Evolutionary conservation across 2,797 vertebrate species (phyloP), one percentile per base, ranked within the genome.

Genomic region (Alca torda): DNA sequence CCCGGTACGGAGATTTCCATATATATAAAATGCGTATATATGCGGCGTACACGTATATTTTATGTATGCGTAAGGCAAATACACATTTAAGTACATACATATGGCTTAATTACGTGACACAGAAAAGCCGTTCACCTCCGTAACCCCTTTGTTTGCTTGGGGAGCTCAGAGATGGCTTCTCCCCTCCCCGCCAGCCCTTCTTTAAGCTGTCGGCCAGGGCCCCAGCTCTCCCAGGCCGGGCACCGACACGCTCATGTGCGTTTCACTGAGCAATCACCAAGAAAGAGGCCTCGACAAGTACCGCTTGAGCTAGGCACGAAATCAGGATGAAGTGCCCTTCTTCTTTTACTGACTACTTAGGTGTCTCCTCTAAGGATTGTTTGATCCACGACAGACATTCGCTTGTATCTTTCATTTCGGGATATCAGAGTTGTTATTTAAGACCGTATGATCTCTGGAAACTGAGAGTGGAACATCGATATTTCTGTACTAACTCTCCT

Each of bases 241-340:
- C 60, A n/a, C 28, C 25, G 19, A 3, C 30, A 69, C 67, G 59
- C 4, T 50, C 35, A 4, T 4, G 26, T 18, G 37, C 67, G 11
- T 88, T 78, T 70, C 51, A 11, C 33, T 37, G 28, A 4, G 8
- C 56, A 82, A 64, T 80, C 84, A 61, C 30, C 33, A 25, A 14
- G 30, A 21, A 54, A 92, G 78, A 59, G 56, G 37, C 56, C 56
- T 80, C 60, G 46, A 56, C 24, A 89, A 87, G 51, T 24, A 82
- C 48, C 1, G 20, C 90, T 93, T 1, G 6, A 95, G 53, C 53
- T 39, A 28, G 67, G 57, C 87, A n/a, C 24, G 67, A 85, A 94
- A 93, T 82, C 88, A 94, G 73, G 33, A 61, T 96, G 77, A 95
- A 94, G 86, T 90, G 54, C 70, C 56, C 83, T 84, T 68, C 61